Evolutionary conservation across 2,888 invertebrate genomes (phyloP).

Genomic region (Bellardia pandia): DNA sequence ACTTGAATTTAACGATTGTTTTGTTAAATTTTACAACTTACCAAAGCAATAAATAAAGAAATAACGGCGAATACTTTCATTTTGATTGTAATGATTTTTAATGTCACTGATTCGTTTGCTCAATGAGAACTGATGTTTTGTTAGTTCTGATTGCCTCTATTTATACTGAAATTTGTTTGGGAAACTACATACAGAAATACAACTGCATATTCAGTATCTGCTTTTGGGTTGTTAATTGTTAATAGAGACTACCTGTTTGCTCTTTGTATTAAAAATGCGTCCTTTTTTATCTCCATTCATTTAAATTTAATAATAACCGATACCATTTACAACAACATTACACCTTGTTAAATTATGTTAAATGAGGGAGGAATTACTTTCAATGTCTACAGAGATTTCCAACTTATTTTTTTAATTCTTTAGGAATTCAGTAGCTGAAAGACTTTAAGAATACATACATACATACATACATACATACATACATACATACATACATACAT

Average conservation of each 20-base stretch:
- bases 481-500: no score
- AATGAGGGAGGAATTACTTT: not conserved
- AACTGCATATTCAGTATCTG: slow-evolving; percentile 30
- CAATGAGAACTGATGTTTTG: slow-evolving; percentile 35
- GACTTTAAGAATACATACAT: no score
- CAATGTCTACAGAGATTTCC: not conserved
- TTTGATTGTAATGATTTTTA: not conserved
- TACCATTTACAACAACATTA: not conserved
- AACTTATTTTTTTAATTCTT: not conserved
- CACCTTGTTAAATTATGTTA: not conserved
- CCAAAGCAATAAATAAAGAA: slow-evolving; percentile 77
- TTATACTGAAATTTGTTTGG: slow-evolving; percentile 37
- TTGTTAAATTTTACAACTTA: slow-evolving; percentile 68
- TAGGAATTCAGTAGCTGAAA: no score
- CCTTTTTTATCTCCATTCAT: not conserved
- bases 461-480: no score
- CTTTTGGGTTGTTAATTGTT: not conserved
- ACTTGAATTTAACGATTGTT: not conserved
- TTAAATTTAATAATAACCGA: not conserved
- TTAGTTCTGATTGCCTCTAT: not conserved
- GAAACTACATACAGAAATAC: not conserved
- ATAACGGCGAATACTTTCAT: slow-evolving; percentile 77
- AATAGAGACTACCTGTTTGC: slow-evolving; percentile 11
- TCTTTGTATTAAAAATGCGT: not conserved
- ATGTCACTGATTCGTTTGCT: slow-evolving; percentile 10